A percentile compares a stretch with the other conserved stretches of the same genome.
Conservation (phyloP, 2,888 invertebrate genomes). For the Furcula furcula region DNA sequence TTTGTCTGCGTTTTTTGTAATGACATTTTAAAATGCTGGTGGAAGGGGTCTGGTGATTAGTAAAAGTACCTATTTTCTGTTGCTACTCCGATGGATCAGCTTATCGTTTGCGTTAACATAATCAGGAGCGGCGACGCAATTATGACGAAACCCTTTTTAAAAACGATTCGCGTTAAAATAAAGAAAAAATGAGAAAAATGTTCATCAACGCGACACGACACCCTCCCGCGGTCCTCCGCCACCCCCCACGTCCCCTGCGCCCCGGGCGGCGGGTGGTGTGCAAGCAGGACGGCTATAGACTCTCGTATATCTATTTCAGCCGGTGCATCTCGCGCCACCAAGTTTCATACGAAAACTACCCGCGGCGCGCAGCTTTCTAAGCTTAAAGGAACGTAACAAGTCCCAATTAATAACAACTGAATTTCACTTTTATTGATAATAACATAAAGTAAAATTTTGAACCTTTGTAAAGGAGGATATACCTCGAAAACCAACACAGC, state of each 20-base stretch:
- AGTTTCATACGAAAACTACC: constrained; percentile 79
- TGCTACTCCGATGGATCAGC: constrained; percentile 35
- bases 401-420: constrained; percentile 7
- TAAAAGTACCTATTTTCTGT: constrained; percentile 20
- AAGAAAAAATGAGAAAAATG: constrained; percentile 80
- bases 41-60: constrained; percentile 6
- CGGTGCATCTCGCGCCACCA: constrained; percentile 75
- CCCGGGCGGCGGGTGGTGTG: constrained; percentile 69
- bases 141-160: constrained; percentile 81
- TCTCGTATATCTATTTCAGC: constrained; percentile 46
- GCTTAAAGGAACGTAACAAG: constrained; percentile 35
- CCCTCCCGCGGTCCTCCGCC: constrained; percentile 47
- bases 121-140: constrained; percentile 74
- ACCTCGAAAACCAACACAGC: constrained; percentile 31
- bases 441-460: constrained; percentile 9
- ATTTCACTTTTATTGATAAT: constrained; percentile 13
- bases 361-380: constrained; percentile 63
- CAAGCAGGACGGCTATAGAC: constrained; percentile 44
- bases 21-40: constrained; percentile 6
- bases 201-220: constrained; percentile 81
- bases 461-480: constrained; percentile 18
- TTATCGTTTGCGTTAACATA: constrained; percentile 69
- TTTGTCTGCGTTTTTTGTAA: constrained; percentile 8
- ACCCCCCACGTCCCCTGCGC: constrained; percentile 45
- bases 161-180: constrained; percentile 80